Evolutionary conservation across 2,888 invertebrate genomes (phyloP), one percentile per base, ranked within the genome.

Genomic region (Panopea generosa): DNA sequence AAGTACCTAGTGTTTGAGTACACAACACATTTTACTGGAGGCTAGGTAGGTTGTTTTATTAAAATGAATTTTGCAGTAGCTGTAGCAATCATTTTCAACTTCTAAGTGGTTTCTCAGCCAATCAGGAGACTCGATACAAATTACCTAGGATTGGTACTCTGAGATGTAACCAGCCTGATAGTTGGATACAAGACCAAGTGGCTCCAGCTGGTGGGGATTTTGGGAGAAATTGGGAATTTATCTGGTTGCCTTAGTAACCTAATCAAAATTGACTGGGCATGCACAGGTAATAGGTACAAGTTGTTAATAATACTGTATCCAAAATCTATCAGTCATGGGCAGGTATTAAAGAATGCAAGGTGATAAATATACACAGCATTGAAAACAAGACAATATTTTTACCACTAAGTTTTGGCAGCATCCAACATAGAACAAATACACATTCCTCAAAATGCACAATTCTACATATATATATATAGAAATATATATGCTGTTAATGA

Each of bases 171-270:
- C 33, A 7, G 33, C 33, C 33, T 33, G 33, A 11, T 11, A 71
- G 72, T 77, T 77, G 77, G 72, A 40, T 61, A 72, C 68, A 65
- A 70, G 52, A 55, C 49, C 50, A 38, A 43, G 53, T 50, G 56
- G 55, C 73, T 65, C 80, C 71, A 77, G 70, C 72, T 76, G 70
- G 76, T 69, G 65, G 63, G 66, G 70, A 60, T 59, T 74, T 67
- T 59, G 27, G 55, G 40, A 52, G 47, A 60, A 50, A 26, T 20
- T 38, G 56, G 47, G 11, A 47, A 20, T 24, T 67, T 57, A 67
- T 65, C 62, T 66, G 18, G 80, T 77, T 71, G 62, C 80, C 53
- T 77, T 81, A 57, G 80, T 49, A 74, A 77, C 66, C 47, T 56
- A 33, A 55, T 45, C 40, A 69, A 55, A 7, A 69, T 60, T 16